A percentile compares a stretch with the other conserved stretches of the same genome.
Evolutionary conservation across 2,113 vertebrate genomes (phyloP).

Genomic region (Gopherus flavomarginatus): DNA sequence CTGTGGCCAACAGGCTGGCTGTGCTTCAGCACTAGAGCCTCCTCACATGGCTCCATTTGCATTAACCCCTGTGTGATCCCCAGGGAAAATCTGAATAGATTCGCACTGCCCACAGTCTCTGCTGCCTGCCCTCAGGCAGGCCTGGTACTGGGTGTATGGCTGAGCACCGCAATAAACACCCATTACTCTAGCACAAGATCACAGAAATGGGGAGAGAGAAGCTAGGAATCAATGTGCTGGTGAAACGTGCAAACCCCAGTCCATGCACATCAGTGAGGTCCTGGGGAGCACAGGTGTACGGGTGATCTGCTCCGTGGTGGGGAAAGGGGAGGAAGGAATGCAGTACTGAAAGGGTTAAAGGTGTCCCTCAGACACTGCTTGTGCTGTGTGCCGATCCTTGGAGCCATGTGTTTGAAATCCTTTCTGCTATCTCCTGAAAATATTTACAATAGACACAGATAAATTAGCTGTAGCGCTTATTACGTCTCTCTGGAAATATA

Average conservation of each 20-base stretch:
- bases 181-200: neutral
- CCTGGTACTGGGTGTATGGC: neutral
- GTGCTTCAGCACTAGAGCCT: neutral
- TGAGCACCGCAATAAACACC: neutral
- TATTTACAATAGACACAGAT: constrained; percentile 76
- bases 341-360: neutral
- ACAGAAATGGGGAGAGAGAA: neutral
- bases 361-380: constrained; percentile 40
- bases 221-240: neutral
- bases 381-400: constrained; percentile 55
- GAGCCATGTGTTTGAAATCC: constrained; percentile 77
- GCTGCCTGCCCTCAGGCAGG: neutral
- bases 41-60: neutral
- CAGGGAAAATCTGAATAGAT: neutral
- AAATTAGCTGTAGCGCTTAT: constrained; percentile 75
- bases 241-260: neutral
- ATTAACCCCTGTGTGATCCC: neutral
- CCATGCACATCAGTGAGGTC: neutral
- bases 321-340: neutral
- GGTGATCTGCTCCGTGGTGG: fast-evolving
- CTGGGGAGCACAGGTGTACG: fast-evolving
- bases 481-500: constrained; percentile 74
- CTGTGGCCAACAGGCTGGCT: neutral
- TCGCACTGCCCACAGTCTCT: neutral
- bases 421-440: constrained; percentile 77